Conservation (phyloP, 2,888 invertebrate genomes). For the Lithophane semibrunnea region DNA sequence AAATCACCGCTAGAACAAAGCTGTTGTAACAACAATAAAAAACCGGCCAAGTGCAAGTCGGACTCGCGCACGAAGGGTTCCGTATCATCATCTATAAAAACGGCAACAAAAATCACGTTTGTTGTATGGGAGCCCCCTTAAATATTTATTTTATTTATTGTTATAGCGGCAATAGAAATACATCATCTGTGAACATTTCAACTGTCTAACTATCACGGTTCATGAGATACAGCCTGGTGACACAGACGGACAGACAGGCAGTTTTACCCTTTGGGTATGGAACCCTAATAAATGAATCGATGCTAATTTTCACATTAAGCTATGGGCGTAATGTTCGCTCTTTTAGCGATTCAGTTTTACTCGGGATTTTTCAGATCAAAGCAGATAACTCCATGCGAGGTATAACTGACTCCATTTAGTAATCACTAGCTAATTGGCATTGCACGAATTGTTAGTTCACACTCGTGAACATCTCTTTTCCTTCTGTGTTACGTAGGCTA, state of each 20-base stretch:
- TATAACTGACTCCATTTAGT: conserved; percentile 77
- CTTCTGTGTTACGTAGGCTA: conserved; percentile 7
- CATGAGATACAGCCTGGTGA: too few species aligned
- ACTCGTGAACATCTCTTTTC: conserved; percentile 66
- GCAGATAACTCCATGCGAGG: conserved; percentile 39
- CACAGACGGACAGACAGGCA: too few species aligned
- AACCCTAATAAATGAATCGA: conserved; percentile 9
- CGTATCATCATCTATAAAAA: too few species aligned
- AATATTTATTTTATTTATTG: too few species aligned
- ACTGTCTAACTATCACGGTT: too few species aligned
- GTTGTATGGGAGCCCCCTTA: too few species aligned
- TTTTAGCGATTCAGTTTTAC: conserved; percentile 7
- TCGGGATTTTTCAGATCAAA: conserved; percentile 31
- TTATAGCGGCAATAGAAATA: too few species aligned
- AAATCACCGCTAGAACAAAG: neutral
- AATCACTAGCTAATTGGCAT: conserved; percentile 73
- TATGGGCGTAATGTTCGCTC: conserved; percentile 20
- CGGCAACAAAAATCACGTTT: too few species aligned
- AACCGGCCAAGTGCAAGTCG: too few species aligned
- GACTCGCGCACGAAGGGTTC: too few species aligned
- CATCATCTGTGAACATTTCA: too few species aligned
- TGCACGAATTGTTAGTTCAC: conserved; percentile 74
- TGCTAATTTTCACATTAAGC: conserved; percentile 28
- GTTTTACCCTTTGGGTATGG: too few species aligned
- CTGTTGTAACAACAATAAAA: conserved; percentile 5